Conservation (phyloP, 2,888 invertebrate species). For the Pristionchus arcanus region DNA sequence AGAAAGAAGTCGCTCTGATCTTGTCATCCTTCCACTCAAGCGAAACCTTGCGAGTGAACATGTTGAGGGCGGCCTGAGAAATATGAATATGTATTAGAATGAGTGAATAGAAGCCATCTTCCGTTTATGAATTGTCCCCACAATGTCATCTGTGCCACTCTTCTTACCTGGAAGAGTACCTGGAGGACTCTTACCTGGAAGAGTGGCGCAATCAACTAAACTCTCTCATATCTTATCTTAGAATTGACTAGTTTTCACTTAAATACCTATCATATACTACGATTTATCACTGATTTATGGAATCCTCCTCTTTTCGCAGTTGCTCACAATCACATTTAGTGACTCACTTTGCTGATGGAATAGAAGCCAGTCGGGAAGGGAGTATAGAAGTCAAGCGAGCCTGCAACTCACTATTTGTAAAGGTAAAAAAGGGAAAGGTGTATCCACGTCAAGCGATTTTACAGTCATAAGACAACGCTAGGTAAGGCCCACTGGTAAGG, state of each 20-base stretch:
- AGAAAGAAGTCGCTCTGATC: constrained; percentile 43
- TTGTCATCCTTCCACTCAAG: constrained; percentile 36
- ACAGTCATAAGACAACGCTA: no score
- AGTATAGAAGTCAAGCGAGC: neutral
- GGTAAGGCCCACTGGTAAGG: no score
- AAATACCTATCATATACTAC: no score
- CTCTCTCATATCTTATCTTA: neutral
- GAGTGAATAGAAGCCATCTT: neutral
- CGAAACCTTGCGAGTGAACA: neutral
- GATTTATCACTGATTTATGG: no score
- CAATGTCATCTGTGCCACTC: no score
- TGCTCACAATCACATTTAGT: neutral
- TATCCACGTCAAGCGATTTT: no score
- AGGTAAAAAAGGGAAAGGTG: neutral
- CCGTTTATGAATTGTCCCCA: no score
- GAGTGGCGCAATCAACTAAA: no score
- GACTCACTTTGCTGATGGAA: constrained; percentile 42
- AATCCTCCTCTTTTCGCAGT: neutral
- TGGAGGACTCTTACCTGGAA: no score
- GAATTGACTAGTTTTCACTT: no score
- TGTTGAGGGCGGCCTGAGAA: constrained; percentile 55
- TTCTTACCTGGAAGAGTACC: no score
- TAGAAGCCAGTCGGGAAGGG: neutral
- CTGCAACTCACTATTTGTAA: neutral
- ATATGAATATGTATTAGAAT: neutral